Conservation (phyloP, 2,113 vertebrate genomes). For the Melanerpes formicivorus region DNA sequence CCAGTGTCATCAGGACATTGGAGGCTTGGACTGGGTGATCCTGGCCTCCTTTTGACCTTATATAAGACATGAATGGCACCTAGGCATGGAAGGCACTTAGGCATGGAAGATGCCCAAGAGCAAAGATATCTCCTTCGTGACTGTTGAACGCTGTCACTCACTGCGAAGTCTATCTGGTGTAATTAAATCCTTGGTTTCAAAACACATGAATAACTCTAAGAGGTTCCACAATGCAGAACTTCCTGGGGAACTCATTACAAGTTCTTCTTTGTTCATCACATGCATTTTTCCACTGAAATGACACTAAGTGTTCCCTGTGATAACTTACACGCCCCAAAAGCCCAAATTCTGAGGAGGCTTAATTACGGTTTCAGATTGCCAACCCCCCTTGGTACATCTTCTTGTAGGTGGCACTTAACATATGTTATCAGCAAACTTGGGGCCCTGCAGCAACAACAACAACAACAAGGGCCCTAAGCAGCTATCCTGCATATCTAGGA, state of each 20-base stretch:
- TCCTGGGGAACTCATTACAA: not conserved
- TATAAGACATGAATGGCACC: not conserved
- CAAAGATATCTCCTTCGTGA: not conserved
- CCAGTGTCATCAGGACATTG: not conserved
- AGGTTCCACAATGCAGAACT: not conserved
- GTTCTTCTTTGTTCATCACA: not conserved
- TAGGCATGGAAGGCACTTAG: not conserved
- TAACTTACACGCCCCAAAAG: constrained; percentile 41
- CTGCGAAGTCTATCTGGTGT: not conserved
- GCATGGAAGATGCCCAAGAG: not conserved
- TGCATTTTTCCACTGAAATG: constrained; percentile 30
- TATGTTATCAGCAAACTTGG: constrained; percentile 47
- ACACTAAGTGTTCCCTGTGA: constrained; percentile 7
- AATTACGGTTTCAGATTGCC: constrained; percentile 52
- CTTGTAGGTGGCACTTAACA: not conserved
- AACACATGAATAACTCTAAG: not conserved
- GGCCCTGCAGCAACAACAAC: constrained; percentile 17
- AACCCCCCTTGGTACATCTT: constrained; percentile 26
- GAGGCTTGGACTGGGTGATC: not conserved
- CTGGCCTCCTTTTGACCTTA: not conserved
- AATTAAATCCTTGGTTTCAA: not conserved
- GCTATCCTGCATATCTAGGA: constrained; percentile 15
- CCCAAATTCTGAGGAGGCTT: constrained; percentile 11
- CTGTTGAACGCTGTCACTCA: not conserved
- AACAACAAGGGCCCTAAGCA: not conserved